Evolutionary conservation across 2,113 vertebrate genomes (phyloP).

Genomic region (Macroglossus sobrinus): DNA sequence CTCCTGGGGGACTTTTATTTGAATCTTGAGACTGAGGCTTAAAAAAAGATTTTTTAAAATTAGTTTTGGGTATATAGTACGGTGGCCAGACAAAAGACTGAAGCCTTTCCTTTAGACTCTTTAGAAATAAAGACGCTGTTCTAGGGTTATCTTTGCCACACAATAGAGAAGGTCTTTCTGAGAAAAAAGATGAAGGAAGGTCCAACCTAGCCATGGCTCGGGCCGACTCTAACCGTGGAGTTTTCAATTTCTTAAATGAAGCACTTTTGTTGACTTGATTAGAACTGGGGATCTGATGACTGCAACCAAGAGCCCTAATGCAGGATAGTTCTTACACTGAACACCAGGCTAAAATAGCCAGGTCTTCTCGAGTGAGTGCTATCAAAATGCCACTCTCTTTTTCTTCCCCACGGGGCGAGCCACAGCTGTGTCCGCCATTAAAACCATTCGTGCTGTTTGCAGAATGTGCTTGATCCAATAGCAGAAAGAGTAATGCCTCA

Average conservation of each 20-base stretch:
- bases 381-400: not conserved
- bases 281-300: not conserved
- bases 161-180: not conserved
- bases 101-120: not conserved
- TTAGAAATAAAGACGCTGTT: no score
- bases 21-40: no score
- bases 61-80: no score
- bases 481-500: conserved; percentile 83
- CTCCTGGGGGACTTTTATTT: not conserved
- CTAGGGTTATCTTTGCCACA: not conserved
- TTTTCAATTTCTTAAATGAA: not conserved
- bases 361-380: not conserved
- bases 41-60: no score
- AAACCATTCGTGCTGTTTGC: not conserved
- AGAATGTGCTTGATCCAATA: not conserved
- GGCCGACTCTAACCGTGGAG: not conserved
- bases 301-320: not conserved
- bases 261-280: not conserved
- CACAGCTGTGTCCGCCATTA: conserved; percentile 78
- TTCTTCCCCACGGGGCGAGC: conserved; percentile 81
- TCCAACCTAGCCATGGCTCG: not conserved
- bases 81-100: no score
- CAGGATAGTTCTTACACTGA: not conserved
- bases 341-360: not conserved
- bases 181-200: not conserved